Conservation (phyloP, 1,140 invertebrate species). For the Brachionus rotundiformis region DNA sequence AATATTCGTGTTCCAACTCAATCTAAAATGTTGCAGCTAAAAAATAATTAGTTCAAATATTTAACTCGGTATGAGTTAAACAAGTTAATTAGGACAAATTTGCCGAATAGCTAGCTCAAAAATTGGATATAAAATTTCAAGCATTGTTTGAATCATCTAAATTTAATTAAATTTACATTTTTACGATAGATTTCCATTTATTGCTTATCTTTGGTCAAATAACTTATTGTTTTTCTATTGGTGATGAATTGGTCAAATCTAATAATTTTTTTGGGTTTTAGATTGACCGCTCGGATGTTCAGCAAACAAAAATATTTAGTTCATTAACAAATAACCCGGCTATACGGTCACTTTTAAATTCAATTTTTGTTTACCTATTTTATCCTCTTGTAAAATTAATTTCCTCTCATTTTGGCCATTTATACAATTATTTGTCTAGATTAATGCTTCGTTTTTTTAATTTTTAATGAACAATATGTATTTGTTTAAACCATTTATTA, state of each 20-base stretch:
- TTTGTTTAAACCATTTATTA: too few relatives aligned
- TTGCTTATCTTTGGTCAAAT: neutral
- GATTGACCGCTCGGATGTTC: neutral
- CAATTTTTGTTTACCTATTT: neutral
- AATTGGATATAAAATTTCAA: neutral
- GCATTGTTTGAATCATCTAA: neutral
- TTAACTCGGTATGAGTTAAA: neutral
- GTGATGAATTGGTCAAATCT: neutral
- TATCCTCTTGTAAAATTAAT: neutral
- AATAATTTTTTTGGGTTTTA: neutral
- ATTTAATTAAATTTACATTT: neutral
- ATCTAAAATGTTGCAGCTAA: neutral
- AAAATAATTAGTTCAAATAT: neutral
- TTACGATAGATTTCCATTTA: neutral
- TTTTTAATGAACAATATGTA: too few relatives aligned
- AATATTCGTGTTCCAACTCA: neutral
- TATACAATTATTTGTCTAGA: neutral
- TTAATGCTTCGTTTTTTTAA: neutral
- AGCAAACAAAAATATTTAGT: neutral
- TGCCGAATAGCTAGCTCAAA: neutral
- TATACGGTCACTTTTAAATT: neutral
- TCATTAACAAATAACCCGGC: neutral
- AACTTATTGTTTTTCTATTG: neutral
- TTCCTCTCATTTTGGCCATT: neutral
- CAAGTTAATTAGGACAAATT: constrained; percentile 19